These are phyloP conservation scores for Nomada hirtipes DNA, from an alignment of 2,888 invertebrate genomes.

Conservation along the genomic window DNA sequence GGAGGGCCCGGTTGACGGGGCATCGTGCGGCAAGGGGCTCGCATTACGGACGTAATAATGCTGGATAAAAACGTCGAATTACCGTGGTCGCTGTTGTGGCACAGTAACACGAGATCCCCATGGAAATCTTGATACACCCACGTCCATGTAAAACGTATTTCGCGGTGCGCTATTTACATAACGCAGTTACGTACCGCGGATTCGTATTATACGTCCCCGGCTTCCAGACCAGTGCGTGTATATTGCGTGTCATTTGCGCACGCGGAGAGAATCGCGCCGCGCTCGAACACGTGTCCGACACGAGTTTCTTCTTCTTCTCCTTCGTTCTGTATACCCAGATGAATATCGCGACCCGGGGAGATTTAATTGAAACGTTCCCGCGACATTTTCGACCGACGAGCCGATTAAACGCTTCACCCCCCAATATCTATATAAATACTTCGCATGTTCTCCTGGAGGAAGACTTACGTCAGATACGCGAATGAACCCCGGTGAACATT, in stretches of 20 bases:
- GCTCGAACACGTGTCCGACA: slow-evolving; percentile 58
- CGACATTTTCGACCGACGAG: slow-evolving; percentile 12
- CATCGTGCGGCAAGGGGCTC: slow-evolving; percentile 44
- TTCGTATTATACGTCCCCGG: slow-evolving; percentile 55
- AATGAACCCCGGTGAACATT: not conserved
- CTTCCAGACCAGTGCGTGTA: slow-evolving; percentile 33
- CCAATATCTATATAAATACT: not conserved
- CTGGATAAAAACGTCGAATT: slow-evolving; percentile 51
- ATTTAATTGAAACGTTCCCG: slow-evolving; percentile 59
- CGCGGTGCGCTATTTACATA: slow-evolving; percentile 74
- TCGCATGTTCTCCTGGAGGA: not conserved
- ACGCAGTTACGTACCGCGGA: slow-evolving; percentile 69
- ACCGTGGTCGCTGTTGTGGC: slow-evolving; percentile 56
- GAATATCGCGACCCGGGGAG: slow-evolving; percentile 51
- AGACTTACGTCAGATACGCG: not conserved
- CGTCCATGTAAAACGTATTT: slow-evolving; percentile 70
- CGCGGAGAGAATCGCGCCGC: slow-evolving; percentile 26
- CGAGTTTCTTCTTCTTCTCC: slow-evolving; percentile 42
- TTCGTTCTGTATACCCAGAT: slow-evolving; percentile 34
- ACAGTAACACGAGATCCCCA: slow-evolving; percentile 76
- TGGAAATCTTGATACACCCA: slow-evolving; percentile 79
- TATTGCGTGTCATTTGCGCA: slow-evolving; percentile 63
- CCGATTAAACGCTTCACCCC: not conserved
- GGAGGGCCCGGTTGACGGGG: slow-evolving; percentile 26
- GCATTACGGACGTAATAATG: slow-evolving; percentile 68